These are phyloP conservation scores for Tetramorium bicarinatum DNA, from an alignment of 2,888 invertebrate genomes.

Conservation along the genomic window DNA sequence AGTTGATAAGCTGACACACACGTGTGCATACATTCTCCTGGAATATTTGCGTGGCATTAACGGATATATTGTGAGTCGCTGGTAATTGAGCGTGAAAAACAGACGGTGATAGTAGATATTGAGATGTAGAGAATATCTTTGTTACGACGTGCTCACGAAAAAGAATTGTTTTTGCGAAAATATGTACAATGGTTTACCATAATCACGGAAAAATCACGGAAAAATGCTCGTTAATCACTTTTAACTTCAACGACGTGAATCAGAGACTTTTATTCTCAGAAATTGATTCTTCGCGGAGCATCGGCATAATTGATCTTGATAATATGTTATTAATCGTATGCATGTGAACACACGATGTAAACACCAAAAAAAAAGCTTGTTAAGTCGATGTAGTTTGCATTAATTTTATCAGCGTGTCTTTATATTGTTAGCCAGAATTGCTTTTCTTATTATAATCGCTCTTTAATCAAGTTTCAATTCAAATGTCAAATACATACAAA, in stretches of 20 bases:
- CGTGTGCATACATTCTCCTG: constrained; percentile 17
- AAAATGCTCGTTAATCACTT: not conserved
- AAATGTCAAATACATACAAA: not conserved
- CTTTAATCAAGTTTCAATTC: not conserved
- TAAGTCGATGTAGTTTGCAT: not conserved
- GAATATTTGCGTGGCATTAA: constrained; percentile 20
- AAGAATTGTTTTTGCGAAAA: constrained; percentile 18
- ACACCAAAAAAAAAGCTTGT: not conserved
- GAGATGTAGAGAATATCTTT: constrained; percentile 32
- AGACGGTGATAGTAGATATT: constrained; percentile 40
- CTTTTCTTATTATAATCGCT: not conserved
- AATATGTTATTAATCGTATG: not conserved
- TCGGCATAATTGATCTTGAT: not conserved
- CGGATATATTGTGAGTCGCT: constrained; percentile 1
- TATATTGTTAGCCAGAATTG: not conserved
- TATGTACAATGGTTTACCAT: not conserved
- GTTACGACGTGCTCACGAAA: not conserved
- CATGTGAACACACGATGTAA: not conserved
- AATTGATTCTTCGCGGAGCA: not conserved
- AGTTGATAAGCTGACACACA: constrained; percentile 23
- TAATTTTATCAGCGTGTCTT: not conserved
- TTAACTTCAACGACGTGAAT: not conserved
- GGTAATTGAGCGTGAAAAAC: constrained; percentile 25
- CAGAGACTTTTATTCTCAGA: constrained; percentile 12
- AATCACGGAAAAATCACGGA: not conserved